phyloP scores from a whole-genome alignment of 1,140 invertebrate genomes.

The Conus betulinus region DNA sequence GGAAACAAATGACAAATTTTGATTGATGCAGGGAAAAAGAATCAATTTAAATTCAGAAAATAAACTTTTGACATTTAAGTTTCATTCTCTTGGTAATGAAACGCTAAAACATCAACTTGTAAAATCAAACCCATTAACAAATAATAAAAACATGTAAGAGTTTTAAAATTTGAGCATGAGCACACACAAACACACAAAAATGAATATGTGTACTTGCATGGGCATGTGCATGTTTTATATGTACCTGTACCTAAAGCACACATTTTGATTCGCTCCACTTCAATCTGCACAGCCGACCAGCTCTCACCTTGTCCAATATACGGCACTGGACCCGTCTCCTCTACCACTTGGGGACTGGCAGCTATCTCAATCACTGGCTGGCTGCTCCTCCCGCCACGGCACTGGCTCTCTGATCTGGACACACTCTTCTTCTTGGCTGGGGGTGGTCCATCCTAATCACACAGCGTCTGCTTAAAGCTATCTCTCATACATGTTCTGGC shows the following conservation, averaged over 20 bases:
- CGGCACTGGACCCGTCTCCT: constrained; percentile 58
- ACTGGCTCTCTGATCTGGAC: constrained; percentile 26
- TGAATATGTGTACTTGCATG: background rate
- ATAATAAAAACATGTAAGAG: constrained; percentile 1
- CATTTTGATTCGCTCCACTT: background rate
- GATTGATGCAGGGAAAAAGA: too few species aligned
- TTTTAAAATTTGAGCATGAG: background rate
- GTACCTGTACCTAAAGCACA: background rate
- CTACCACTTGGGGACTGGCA: constrained; percentile 30
- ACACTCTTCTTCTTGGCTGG: background rate
- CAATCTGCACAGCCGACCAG: background rate
- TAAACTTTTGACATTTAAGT: too few species aligned
- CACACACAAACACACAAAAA: background rate
- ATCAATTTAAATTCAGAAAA: too few species aligned
- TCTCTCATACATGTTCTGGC: too few species aligned
- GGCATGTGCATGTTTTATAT: background rate
- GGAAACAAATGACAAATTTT: too few species aligned
- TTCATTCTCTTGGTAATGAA: too few species aligned
- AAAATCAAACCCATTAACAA: background rate
- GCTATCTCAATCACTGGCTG: background rate
- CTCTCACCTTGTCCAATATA: constrained; percentile 38
- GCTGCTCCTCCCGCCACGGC: constrained; percentile 33
- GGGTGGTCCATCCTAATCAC: background rate
- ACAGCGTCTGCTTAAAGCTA: too few species aligned
- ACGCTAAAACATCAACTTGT: too few species aligned